Evolutionary conservation across 1,140 invertebrate species (phyloP).

Genomic region (Mycetomoellerius zeteki): DNA sequence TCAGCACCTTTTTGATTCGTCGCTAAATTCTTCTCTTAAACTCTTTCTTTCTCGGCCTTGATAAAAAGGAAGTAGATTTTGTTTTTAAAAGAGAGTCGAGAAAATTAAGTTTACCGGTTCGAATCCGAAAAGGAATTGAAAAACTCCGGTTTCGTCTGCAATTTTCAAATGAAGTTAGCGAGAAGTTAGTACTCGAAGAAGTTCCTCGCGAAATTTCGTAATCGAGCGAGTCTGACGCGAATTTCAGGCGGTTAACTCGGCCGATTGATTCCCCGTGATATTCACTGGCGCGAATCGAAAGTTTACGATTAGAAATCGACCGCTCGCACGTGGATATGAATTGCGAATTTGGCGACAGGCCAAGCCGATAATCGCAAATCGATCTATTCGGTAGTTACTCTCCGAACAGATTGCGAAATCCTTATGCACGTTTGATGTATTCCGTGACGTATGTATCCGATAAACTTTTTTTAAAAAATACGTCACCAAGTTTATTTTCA

Average conservation of each 20-base stretch:
- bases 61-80: background rate
- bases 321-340: slow-evolving; percentile 35
- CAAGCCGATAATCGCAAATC: slow-evolving; percentile 47
- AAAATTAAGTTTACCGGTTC: slow-evolving; percentile 38
- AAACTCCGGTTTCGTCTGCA: slow-evolving; percentile 23
- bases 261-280: slow-evolving; percentile 43
- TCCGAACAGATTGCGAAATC: background rate
- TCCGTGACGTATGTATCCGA: background rate
- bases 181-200: slow-evolving; percentile 11
- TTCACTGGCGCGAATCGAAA: slow-evolving; percentile 21
- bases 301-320: slow-evolving; percentile 38
- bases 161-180: background rate
- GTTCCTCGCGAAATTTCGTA: slow-evolving; percentile 49
- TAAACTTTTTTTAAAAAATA: background rate
- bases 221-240: slow-evolving; percentile 31
- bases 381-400: slow-evolving; percentile 10
- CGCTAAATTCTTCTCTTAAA: background rate
- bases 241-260: background rate
- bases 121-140: background rate
- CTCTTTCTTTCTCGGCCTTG: background rate
- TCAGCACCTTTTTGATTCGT: background rate
- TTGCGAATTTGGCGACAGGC: slow-evolving; percentile 19
- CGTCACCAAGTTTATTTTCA: background rate
- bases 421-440: background rate
- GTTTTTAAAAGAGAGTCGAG: slow-evolving; percentile 4